A percentile compares a stretch with the other conserved stretches of the same genome.
phyloP scores from a whole-genome alignment of 2,113 vertebrate species.

The Leucosticte australis region DNA sequence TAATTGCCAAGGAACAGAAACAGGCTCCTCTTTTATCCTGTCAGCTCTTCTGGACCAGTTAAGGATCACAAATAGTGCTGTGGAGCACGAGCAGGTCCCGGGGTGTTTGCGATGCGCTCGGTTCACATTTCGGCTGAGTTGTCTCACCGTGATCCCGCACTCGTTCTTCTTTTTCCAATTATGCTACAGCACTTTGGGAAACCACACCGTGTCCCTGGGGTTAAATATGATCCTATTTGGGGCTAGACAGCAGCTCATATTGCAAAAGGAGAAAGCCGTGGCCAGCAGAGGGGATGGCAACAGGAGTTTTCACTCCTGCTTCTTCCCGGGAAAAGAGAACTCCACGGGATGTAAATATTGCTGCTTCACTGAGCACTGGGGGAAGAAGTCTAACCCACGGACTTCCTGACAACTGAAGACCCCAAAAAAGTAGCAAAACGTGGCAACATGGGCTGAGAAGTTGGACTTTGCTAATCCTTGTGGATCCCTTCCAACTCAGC shows the following conservation, averaged over 20 bases:
- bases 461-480: not conserved
- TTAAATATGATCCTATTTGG: slow-evolving; percentile 2
- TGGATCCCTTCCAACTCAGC: not conserved
- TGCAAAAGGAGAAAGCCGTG: not conserved
- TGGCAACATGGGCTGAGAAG: not conserved
- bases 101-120: not conserved
- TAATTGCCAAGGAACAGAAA: not conserved
- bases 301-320: not conserved
- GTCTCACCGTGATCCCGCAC: rapidly evolving
- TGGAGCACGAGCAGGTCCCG: not conserved
- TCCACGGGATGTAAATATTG: not conserved
- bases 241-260: not conserved
- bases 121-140: not conserved
- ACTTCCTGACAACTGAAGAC: not conserved
- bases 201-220: rapidly evolving
- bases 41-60: not conserved
- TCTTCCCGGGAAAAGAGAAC: not conserved
- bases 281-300: not conserved
- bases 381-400: not conserved
- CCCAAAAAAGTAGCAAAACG: not conserved
- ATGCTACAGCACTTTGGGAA: not conserved
- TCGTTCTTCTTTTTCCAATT: not conserved
- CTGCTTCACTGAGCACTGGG: not conserved
- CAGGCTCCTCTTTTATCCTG: not conserved
- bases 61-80: not conserved